A percentile compares a stretch with the other conserved stretches of the same genome.
Evolutionary conservation across 1,140 invertebrate species (phyloP).

Genomic region (Homalodisca vitripennis): DNA sequence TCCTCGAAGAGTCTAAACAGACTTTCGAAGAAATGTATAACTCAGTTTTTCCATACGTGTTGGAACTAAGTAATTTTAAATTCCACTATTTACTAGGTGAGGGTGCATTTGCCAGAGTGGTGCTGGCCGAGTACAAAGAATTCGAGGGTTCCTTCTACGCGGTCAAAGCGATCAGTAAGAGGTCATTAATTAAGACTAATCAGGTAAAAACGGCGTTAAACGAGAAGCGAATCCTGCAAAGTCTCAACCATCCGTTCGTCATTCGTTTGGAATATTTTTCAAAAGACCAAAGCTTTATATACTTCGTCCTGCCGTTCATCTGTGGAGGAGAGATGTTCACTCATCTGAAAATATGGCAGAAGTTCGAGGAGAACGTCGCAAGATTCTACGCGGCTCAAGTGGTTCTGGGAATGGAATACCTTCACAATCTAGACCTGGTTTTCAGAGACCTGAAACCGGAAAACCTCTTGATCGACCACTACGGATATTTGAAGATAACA

Average conservation of each 20-base stretch:
- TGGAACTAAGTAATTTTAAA: conserved; percentile 51
- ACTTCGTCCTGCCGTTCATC: conserved; percentile 77
- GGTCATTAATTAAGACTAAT: conserved; percentile 79
- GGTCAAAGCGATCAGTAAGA: conserved; percentile 91
- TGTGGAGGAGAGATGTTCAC: conserved; percentile 83
- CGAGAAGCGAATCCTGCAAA: conserved; percentile 82
- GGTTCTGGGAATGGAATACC: conserved; percentile 88
- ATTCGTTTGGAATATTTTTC: conserved; percentile 82
- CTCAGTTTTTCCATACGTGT: no score
- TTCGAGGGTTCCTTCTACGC: conserved; percentile 64
- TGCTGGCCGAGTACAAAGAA: conserved; percentile 71
- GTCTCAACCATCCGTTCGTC: conserved; percentile 79
- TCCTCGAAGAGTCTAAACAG: no score
- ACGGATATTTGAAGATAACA: conserved; percentile 62
- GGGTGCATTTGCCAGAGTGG: conserved; percentile 87
- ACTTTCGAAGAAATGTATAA: no score
- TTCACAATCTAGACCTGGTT: conserved; percentile 85
- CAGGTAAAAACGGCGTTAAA: conserved; percentile 82
- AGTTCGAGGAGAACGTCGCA: conserved; percentile 76
- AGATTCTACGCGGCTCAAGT: conserved; percentile 94
- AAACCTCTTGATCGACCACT: conserved; percentile 83
- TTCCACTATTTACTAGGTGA: conserved; percentile 77
- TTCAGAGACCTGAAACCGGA: conserved; percentile 96
- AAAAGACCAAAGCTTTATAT: conserved; percentile 83
- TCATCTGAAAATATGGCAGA: conserved; percentile 58